Evolutionary conservation across 2,888 invertebrate genomes (phyloP).

Genomic region (Thecocarcelia acutangulata): DNA sequence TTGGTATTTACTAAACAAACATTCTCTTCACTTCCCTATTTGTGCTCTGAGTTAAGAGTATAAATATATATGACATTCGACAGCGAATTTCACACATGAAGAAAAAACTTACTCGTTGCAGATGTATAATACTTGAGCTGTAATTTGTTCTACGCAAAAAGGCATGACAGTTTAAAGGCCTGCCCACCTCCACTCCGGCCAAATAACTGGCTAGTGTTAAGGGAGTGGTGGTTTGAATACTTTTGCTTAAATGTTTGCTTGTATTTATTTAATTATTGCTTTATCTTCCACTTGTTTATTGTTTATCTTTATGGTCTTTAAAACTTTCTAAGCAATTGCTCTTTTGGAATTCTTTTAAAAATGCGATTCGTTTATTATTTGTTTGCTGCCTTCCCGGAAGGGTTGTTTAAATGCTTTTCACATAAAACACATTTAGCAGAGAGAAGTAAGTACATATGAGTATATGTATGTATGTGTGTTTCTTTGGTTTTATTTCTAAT

Average conservation of each 20-base stretch:
- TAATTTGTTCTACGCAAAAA: too few species aligned
- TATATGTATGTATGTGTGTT: too few species aligned
- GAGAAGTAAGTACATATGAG: too few species aligned
- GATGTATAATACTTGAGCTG: too few species aligned
- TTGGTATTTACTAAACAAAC: too few species aligned
- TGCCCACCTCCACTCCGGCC: too few species aligned
- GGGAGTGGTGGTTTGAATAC: conserved; percentile 9
- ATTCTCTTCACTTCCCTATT: too few species aligned
- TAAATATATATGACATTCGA: too few species aligned
- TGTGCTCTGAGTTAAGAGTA: too few species aligned
- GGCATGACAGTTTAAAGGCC: too few species aligned
- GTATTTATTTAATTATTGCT: conserved; percentile 61
- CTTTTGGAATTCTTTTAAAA: conserved; percentile 19
- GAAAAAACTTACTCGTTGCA: too few species aligned
- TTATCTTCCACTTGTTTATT: conserved; percentile 38
- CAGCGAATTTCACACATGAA: too few species aligned
- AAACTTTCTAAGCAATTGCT: conserved; percentile 52
- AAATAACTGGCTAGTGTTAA: not conserved
- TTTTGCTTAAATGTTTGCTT: conserved; percentile 13
- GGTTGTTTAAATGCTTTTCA: conserved; percentile 50
- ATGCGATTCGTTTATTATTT: conserved; percentile 56
- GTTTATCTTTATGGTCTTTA: conserved; percentile 33
- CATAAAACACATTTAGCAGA: conserved; percentile 4
- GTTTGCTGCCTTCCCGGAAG: conserved; percentile 59
- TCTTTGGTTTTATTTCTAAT: conserved; percentile 10